Evolutionary conservation across 1,140 invertebrate species (phyloP).

Genomic region (Antheraea mylitta): DNA sequence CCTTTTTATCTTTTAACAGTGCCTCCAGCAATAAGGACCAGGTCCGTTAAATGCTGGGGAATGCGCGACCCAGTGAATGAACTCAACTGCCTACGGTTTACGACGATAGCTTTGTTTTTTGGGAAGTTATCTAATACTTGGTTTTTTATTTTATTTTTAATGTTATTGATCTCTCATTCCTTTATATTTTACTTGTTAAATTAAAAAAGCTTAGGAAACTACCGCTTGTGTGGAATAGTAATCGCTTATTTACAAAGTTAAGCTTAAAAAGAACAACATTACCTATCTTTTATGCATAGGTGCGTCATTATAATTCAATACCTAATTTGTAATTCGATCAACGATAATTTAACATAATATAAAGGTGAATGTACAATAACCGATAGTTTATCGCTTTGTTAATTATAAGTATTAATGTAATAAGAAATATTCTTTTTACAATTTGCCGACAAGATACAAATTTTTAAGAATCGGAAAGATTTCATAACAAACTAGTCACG

Average conservation of each 20-base stretch:
- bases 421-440: too few species aligned
- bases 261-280: neutral
- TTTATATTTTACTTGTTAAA: neutral
- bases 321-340: constrained; percentile 1
- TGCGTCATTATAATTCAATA: neutral
- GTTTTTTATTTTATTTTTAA: neutral
- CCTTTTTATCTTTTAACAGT: constrained; percentile 66
- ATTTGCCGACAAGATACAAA: too few species aligned
- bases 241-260: neutral
- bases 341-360: neutral
- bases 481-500: too few species aligned
- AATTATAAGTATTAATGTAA: too few species aligned
- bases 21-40: constrained; percentile 59
- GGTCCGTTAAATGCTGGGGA: constrained; percentile 54
- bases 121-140: neutral
- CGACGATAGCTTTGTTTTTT: neutral
- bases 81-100: constrained; percentile 39
- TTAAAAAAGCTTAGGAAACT: neutral
- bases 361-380: neutral
- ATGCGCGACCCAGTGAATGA: constrained; percentile 61
- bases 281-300: neutral
- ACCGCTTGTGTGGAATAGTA: neutral
- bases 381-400: neutral
- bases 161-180: neutral
- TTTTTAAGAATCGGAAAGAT: too few species aligned